Evolutionary conservation across 2,888 invertebrate species (phyloP), one percentile per base, ranked within the genome.

Genomic region (Zele albiditarsus): DNA sequence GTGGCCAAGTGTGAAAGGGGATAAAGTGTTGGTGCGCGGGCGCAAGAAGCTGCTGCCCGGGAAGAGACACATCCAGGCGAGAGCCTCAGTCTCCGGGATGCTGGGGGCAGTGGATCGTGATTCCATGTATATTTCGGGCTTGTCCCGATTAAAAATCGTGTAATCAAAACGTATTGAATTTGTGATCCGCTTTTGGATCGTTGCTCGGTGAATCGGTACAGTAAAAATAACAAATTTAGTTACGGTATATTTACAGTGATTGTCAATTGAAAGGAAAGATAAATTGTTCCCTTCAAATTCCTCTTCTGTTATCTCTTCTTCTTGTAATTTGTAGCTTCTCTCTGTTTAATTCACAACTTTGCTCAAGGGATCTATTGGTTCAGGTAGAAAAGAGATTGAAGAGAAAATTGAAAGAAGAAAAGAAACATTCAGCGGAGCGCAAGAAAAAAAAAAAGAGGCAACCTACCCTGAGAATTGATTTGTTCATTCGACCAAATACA

Each of bases 1-100:
- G n/a, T n/a, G 46, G 42, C 33, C 62, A 2, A 27, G 38, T 67
- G 60, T 53, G 31, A 74, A 76, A 63, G 76, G 79, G 80, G 82
- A 74, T 71, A 74, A 80, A 74, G 70, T 74, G 77, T 73, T 80
- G 85, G 83, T 88, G 88, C 88, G 87, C 88, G 87, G 86, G 88
- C 86, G 88, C 88, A 84, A 86, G 87, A 86, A 86, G 87, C 87
- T 85, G 79, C 81, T 87, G 87, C 88, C 88, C 88, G 88, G 88
- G 88, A 87, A 87, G 87, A 86, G 85, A 83, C 81, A 53, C 84
- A 86, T 87, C 87, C 87, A 85, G 88, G 77, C 84, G 85, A 87
- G 87, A 67, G 60, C 85, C 85, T 87, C 88, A 88, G 88, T 88
- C 88, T 88, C 88, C 87, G 89, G 87, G 88, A 88, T 88, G 88